Conservation (phyloP, 1,140 invertebrate genomes). For the Streblospio benedicti region DNA sequence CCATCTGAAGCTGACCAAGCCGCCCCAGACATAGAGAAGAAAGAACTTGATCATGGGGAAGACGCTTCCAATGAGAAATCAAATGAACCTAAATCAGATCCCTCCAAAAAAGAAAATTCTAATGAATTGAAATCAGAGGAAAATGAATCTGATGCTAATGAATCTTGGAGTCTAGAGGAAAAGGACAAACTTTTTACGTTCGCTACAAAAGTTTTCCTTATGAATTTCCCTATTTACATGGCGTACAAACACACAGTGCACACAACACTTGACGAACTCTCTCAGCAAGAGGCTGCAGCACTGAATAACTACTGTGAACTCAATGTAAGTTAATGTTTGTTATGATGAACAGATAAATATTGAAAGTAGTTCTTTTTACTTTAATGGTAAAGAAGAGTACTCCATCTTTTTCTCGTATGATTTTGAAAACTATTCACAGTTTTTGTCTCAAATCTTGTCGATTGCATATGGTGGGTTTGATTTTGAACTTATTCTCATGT, state of each 20-base stretch:
- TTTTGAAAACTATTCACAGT: too few relatives aligned
- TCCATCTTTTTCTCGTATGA: too few relatives aligned
- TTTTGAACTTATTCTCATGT: too few relatives aligned
- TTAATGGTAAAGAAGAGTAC: too few relatives aligned
- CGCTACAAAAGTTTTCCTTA: slow-evolving; percentile 69
- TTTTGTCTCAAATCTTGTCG: too few relatives aligned
- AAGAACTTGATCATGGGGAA: slow-evolving; percentile 1
- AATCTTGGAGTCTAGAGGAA: slow-evolving; percentile 62
- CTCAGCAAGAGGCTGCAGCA: slow-evolving; percentile 65
- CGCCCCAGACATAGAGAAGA: slow-evolving; percentile 5
- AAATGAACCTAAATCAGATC: too few relatives aligned
- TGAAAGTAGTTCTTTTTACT: too few relatives aligned
- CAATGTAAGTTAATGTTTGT: slow-evolving; percentile 33
- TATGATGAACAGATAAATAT: background rate
- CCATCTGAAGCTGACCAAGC: slow-evolving; percentile 2
- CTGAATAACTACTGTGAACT: slow-evolving; percentile 79
- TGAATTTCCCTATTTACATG: slow-evolving; percentile 85
- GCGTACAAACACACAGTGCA: slow-evolving; percentile 78
- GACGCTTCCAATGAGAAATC: slow-evolving; percentile 15
- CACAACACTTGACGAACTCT: slow-evolving; percentile 56
- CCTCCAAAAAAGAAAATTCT: too few relatives aligned
- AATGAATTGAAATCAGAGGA: slow-evolving; percentile 23
- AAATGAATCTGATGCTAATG: slow-evolving; percentile 18
- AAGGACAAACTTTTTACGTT: slow-evolving; percentile 69
- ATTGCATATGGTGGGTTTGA: too few relatives aligned